Evolutionary conservation across 1,140 invertebrate genomes (phyloP), one percentile per base, ranked within the genome.

Genomic region (Drosophila fuyamai): DNA sequence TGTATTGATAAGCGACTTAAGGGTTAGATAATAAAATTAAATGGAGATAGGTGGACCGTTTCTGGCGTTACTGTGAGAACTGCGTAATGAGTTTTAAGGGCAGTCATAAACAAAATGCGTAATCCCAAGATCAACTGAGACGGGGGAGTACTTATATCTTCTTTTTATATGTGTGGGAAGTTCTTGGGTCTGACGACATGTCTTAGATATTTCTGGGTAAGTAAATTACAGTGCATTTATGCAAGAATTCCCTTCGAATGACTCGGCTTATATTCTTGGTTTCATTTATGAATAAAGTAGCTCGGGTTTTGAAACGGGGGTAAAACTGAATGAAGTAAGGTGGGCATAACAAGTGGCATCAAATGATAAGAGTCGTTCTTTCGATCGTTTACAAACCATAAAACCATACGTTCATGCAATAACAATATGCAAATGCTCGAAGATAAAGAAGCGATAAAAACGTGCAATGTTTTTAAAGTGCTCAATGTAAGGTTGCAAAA

Each of bases 1-100:
- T 51, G 72, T 65, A 76, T 65, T 76, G 65, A 68, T 76, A 43
- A 57, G 16, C 51, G 53, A 43, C 46, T 56, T 40, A 67, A 66
- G 46, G 46, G 36, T 66, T 68, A 66, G 47, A 56, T 63, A 53
- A 46, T 53, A 36, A 58, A 47, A 66, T 53, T 54, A 76, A 66
- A 14, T 63, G 48, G 59, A 71, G 54, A 46, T 62, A 16, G 50
- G 32, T 48, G 46, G 23, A 48, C 46, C 23, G 23, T 29, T 48
- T 48, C 38, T n/a, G 18, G 44, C 57, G n/a, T 40, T 43, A 44
- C 72, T 73, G 65, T 70, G 68, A 41, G 67, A 71, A 71, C 50
- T 35, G 35, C 48, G 50, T 54, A 70, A 70, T 63, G 66, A 54
- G 66, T 29, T 32, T 32, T 1, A 13, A 10, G 12, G 18, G 10